phyloP scores from a whole-genome alignment of 1,140 invertebrate genomes.

The Leptestheria dahalacensis region DNA sequence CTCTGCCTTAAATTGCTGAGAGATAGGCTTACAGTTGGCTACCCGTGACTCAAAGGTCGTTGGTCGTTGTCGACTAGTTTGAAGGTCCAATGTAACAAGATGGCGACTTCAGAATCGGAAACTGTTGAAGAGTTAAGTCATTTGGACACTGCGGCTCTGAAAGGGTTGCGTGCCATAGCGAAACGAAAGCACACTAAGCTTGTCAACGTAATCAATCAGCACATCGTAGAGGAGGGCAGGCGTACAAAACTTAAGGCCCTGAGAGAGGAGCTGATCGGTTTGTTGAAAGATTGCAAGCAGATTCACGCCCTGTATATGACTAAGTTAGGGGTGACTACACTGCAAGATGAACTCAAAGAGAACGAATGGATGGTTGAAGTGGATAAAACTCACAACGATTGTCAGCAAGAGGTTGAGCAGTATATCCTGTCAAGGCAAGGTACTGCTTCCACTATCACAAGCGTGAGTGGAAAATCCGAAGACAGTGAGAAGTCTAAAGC shows the following conservation, averaged over 20 bases:
- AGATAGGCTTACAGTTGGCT: no score
- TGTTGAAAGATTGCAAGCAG: neutral
- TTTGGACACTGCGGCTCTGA: neutral
- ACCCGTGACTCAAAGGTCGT: neutral
- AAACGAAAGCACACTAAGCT: neutral
- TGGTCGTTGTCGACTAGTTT: neutral
- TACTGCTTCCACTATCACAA: neutral
- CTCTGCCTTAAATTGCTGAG: no score
- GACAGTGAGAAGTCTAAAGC: no score
- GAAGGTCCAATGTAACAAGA: neutral
- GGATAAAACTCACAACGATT: neutral
- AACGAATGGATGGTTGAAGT: neutral
- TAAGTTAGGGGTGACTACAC: neutral
- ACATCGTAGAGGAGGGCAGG: neutral
- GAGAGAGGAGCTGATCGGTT: neutral
- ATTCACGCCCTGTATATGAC: neutral
- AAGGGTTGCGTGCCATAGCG: neutral
- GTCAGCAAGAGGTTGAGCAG: neutral
- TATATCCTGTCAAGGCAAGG: neutral
- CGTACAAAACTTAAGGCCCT: neutral
- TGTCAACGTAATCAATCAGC: neutral
- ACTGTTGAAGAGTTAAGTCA: neutral
- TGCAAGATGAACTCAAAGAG: neutral
- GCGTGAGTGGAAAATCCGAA: neutral
- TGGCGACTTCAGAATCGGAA: neutral